A percentile compares a stretch with the other conserved stretches of the same genome.
Evolutionary conservation across 2,888 invertebrate species (phyloP).

Genomic region (Galerucella nymphaeae): DNA sequence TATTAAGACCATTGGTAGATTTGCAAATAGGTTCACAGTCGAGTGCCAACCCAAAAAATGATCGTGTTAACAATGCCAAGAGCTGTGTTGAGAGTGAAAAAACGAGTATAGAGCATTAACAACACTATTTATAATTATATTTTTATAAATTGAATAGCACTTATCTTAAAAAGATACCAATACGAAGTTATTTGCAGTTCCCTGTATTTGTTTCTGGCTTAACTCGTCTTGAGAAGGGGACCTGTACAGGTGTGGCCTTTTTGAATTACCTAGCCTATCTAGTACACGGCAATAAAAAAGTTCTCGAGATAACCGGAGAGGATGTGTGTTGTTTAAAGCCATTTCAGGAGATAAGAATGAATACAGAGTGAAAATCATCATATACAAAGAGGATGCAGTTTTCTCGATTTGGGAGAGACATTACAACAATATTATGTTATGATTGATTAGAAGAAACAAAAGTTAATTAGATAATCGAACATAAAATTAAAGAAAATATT

Average conservation of each 20-base stretch:
- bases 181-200: not conserved
- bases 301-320: constrained; percentile 35
- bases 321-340: constrained; percentile 31
- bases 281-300: constrained; percentile 38
- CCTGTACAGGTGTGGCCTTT: constrained; percentile 38
- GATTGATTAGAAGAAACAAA: constrained; percentile 23
- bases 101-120: too few relatives aligned
- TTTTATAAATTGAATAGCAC: too few relatives aligned
- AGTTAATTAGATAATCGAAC: not conserved
- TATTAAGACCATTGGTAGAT: too few relatives aligned
- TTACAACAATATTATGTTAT: constrained; percentile 11
- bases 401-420: constrained; percentile 13
- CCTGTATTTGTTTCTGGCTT: not conserved
- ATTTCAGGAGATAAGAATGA: constrained; percentile 23
- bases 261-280: constrained; percentile 38
- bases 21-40: too few relatives aligned
- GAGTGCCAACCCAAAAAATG: too few relatives aligned
- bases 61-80: too few relatives aligned
- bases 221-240: constrained; percentile 5
- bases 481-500: not conserved
- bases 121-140: too few relatives aligned
- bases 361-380: constrained; percentile 31
- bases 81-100: too few relatives aligned
- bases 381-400: constrained; percentile 16
- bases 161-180: too few relatives aligned